These are phyloP conservation scores for Actenoides lindsayi DNA, from an alignment of 2,113 vertebrate genomes.

Conservation along the genomic window DNA sequence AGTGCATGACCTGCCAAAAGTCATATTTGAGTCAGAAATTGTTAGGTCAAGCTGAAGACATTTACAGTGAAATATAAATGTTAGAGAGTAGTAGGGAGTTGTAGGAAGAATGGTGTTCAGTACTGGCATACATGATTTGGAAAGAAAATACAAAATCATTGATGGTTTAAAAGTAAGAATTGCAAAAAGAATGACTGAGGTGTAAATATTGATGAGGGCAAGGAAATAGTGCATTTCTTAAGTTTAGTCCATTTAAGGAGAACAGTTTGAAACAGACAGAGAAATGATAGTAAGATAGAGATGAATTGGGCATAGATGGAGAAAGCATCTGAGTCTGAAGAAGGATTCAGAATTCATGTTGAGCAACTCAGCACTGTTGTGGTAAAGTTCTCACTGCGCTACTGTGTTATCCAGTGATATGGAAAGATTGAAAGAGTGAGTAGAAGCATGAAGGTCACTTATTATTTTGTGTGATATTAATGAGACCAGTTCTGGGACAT, in stretches of 20 bases:
- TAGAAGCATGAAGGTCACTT: background rate
- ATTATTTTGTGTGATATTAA: background rate
- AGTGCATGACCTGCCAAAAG: background rate
- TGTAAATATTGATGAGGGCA: background rate
- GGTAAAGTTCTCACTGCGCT: background rate
- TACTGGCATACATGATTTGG: background rate
- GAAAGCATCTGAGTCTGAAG: background rate
- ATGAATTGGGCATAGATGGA: background rate
- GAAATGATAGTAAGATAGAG: background rate
- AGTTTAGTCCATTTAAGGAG: background rate
- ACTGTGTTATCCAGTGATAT: background rate
- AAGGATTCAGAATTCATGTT: background rate
- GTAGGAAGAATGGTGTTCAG: background rate
- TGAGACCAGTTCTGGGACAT: slow-evolving; percentile 1
- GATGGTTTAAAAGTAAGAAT: background rate
- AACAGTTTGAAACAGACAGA: background rate
- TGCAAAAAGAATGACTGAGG: background rate
- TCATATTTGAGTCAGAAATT: background rate
- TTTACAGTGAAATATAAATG: background rate
- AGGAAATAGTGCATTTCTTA: background rate
- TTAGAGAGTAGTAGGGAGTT: background rate
- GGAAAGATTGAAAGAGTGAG: background rate
- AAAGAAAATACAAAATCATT: background rate
- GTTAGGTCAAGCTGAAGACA: background rate
- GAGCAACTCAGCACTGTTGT: background rate